These are phyloP conservation scores for Drosophila siamana DNA, from an alignment of 2,888 invertebrate species.

Conservation along the genomic window DNA sequence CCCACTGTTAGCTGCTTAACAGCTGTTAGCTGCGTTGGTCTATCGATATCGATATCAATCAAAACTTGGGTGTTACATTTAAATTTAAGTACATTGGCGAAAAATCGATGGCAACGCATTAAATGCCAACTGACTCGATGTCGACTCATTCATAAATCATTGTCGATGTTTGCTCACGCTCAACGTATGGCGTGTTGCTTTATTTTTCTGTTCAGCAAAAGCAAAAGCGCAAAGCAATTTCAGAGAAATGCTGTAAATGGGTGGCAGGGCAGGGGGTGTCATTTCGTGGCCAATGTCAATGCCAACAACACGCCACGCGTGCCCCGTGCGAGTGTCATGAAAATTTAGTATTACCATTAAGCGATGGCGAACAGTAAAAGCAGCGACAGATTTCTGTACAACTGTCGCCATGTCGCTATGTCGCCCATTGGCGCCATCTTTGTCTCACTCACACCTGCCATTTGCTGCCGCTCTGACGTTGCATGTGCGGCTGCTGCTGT, in stretches of 20 bases:
- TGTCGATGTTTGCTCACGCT: conserved; percentile 13
- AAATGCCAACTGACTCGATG: background rate
- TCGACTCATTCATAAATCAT: conserved; percentile 21
- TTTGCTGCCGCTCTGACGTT: background rate
- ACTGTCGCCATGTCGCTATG: conserved; percentile 9
- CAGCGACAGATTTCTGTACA: conserved; percentile 12
- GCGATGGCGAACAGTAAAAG: background rate
- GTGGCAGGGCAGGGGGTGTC: background rate
- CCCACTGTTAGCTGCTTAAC: background rate
- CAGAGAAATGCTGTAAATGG: background rate
- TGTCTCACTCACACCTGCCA: background rate
- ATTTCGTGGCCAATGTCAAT: conserved; percentile 52
- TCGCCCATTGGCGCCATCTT: background rate
- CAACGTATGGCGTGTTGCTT: conserved; percentile 34
- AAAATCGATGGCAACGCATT: conserved; percentile 11
- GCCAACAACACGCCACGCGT: conserved; percentile 54
- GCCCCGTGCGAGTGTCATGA: conserved; percentile 26
- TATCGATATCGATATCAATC: conserved; percentile 5
- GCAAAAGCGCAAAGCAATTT: conserved; percentile 13
- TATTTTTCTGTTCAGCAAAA: background rate
- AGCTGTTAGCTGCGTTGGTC: background rate
- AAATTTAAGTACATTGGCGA: background rate
- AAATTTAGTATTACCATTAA: conserved; percentile 37
- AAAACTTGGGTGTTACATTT: background rate
- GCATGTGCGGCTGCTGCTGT: conserved; percentile 2